Base-by-base conservation (phyloP, 2,797 vertebrate species). In the Sorex maritimensis region DNA sequence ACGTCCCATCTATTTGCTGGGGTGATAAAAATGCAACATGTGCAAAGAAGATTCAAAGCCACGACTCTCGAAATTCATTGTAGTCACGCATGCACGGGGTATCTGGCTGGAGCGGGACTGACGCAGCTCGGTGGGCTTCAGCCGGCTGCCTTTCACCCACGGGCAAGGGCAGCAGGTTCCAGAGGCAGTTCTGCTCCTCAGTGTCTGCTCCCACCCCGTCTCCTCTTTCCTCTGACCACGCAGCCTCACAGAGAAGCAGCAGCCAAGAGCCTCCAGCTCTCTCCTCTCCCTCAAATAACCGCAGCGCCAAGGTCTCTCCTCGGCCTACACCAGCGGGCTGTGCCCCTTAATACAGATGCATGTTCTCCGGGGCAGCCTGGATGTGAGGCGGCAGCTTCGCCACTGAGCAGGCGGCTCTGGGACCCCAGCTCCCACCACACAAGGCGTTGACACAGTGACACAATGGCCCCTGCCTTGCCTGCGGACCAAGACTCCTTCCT, bases 1-100 rank as follows among this genome's bases (percentile, higher is more conserved):
- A 86, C 91, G 88, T 71, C 88, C 71, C 81, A 79, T 95, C 95
- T 89, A 81, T 49, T 95, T 79, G 69, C 73, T 92, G 86, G 58
- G 58, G 73, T 81, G 86, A 95, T 94, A 94, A 92, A 94, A 92
- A 68, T 41, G 41, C 92, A 79, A 81, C 86, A 94, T 92, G 86
- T 93, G 93, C 94, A 92, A 95, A 92, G 65, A 88, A 90, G 49
- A 61, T 92, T 63, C 79, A 89, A 94, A 93, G 69, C 68, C 92
- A 93, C 44, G 14, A 55, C 67, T 63, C 44, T n/a, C 84, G 92
- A 95, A 92, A 88, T 78, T 58, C 65, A 49, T 3, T 81, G 65
- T 86, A n/a, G 26, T 58, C 13, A 49, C 87, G 72, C 4, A 11
- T 24, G 75, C 44, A 46, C 65, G 34, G 52, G 49, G 72, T 94